Evolutionary conservation across 1,140 invertebrate genomes (phyloP), one percentile per base, ranked within the genome.

Genomic region (Hirudo medicinalis): DNA sequence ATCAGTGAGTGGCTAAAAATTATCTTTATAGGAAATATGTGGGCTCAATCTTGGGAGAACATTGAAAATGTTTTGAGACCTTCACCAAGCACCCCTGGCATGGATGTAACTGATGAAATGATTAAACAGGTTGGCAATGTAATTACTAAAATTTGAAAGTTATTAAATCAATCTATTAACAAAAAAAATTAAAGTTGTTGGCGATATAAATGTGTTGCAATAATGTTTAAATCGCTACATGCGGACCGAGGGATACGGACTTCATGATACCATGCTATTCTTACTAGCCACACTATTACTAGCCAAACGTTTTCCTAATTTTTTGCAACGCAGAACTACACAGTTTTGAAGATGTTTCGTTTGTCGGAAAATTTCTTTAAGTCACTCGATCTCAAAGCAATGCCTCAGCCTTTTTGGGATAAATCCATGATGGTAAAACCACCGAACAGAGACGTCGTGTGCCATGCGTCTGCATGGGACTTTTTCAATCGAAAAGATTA

Each of bases 401-500:
- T 96, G 88, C 88, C 91, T 0, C 82, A 80, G 36, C 76, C 75
- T 32, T 87, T 87, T 77, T 87, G 85, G 85, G 77, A 83, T 5
- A 75, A 81, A 6, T 85, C 85, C 6, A 83, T 86, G 76, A 74
- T 87, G 17, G 79, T 79, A 67, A 86, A 85, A 73, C 85, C 78
- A 79, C 85, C 71, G 0, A 89, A 91, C 74, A 82, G 88, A 0
- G 76, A 79, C 8, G 79, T 85, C 17, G 88, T 92, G 5, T 96
- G 92, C 76, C 91, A 95, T 77, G 90, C 92, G 0, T 91, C 94
- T 87, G 91, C 91, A 8, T 94, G 91, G 91, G 91, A 94, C 80
- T 94, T 94, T 81, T 93, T 90, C 79, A 92, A 94, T 78, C 84
- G 87, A 69, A 84, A 89, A 75, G 91, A 90, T 79, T 88, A 85